Evolutionary conservation across 2,888 invertebrate species (phyloP).

Genomic region (Dynastes grantii): DNA sequence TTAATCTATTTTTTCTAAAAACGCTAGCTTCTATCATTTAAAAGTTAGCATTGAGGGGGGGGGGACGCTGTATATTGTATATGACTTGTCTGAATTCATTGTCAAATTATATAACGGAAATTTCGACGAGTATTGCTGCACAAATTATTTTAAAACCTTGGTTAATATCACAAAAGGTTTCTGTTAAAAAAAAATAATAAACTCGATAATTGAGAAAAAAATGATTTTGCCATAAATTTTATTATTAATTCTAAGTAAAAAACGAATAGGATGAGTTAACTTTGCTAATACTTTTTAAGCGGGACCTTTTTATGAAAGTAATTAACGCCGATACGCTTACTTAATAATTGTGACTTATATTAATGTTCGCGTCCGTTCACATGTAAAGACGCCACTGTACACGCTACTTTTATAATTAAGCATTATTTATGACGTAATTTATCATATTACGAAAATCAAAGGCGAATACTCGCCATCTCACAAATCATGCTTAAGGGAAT

Average conservation of each 20-base stretch:
- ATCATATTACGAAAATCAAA: conserved; percentile 50
- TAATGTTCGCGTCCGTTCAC: conserved; percentile 29
- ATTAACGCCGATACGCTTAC: conserved; percentile 43
- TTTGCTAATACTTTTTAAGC: not conserved
- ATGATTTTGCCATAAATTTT: not conserved
- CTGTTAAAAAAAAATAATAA: too few species aligned
- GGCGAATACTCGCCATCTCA: conserved; percentile 41
- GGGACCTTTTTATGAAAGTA: not conserved
- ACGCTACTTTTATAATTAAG: conserved; percentile 50
- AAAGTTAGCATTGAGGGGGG: too few species aligned
- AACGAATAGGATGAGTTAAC: not conserved
- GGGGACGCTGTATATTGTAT: too few species aligned
- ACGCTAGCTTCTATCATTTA: too few species aligned
- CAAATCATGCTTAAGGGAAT: conserved; percentile 49
- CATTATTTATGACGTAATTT: conserved; percentile 50
- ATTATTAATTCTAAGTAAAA: not conserved
- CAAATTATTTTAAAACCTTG: too few species aligned
- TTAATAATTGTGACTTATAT: conserved; percentile 42
- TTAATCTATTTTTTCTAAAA: too few species aligned
- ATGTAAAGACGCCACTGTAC: conserved; percentile 43
- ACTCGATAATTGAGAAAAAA: not conserved
- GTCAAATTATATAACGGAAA: too few species aligned
- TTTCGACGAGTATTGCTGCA: too few species aligned
- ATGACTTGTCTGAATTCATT: too few species aligned
- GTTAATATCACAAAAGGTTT: too few species aligned